Conservation (phyloP, 1,140 invertebrate species). For the Ooceraea biroi region DNA sequence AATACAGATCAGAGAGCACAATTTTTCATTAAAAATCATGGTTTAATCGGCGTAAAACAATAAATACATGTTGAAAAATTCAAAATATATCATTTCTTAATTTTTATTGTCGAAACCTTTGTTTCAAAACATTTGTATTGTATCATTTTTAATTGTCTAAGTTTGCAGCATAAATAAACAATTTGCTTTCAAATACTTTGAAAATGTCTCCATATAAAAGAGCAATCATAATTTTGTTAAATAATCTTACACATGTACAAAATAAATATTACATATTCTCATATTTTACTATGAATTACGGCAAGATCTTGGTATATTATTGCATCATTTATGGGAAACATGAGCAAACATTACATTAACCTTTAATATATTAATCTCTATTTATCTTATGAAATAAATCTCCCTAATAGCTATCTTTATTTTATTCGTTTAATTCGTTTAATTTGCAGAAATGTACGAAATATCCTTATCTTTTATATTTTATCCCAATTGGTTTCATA, state of each 20-base stretch:
- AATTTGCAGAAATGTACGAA: not conserved
- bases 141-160: not conserved
- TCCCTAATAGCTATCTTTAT: not conserved
- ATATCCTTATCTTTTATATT: not conserved
- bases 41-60: constrained; percentile 64
- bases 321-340: constrained; percentile 7
- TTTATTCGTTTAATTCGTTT: not conserved
- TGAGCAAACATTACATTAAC: not conserved
- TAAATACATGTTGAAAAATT: constrained; percentile 59
- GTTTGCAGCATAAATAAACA: not conserved
- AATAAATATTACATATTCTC: constrained; percentile 36
- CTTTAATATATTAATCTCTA: not conserved
- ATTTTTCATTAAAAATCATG: constrained; percentile 41
- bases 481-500: not conserved
- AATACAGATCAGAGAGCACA: not conserved
- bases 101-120: not conserved
- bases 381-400: not conserved
- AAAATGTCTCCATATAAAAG: not conserved
- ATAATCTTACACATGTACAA: constrained; percentile 1
- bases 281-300: not conserved
- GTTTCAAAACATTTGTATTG: not conserved
- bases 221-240: not conserved
- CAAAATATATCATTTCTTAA: not conserved
- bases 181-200: not conserved
- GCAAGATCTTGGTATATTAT: constrained; percentile 22